Evolutionary conservation across 2,113 vertebrate species (phyloP), one percentile per base, ranked within the genome.

Genomic region (Phoxinus phoxinus): DNA sequence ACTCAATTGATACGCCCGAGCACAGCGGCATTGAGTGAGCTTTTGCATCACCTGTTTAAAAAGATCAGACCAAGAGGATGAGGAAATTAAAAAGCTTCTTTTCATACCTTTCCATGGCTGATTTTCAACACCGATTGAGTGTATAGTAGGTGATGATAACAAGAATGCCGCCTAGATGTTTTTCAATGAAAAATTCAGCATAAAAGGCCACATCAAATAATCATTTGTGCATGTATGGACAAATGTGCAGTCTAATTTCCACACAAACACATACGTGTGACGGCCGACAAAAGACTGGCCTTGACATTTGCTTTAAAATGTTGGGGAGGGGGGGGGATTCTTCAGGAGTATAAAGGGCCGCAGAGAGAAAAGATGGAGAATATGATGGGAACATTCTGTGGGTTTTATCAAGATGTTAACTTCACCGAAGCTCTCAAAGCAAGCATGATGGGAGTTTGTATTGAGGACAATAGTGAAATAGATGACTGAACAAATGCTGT

Each of bases 251-350:
- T 56, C 84, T 32, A 73, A 61, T 61, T 77, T 41, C 46, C 10
- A 15, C 83, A 30, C 74, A 27, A 41, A 72, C 37, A 32, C 51
- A 58, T 35, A 72, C 2, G 56, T 71, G 44, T 71, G 30, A n/a
- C 5, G 10, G 56, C 73, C 46, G 44, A 86, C 48, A 77, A 85
- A 86, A 73, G 81, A 23, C 9, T 58, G 76, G 65, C 87, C 82
- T 88, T 84, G 87, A 61, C 48, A 67, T 83, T 67, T 48, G 58
- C 35, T 44, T 32, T 80, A 25, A 81, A 81, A 86, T 37, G 67
- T 61, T 74, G 23, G 65, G 6, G 27, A 3, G 19, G 10, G 46
- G 27, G 25, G 11, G 4, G 65, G 19, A 10, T 51, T 86, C 72
- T 81, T 10, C n/a, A 81, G 19, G 67, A 46, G 71, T 30, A 65